A percentile compares a stretch with the other conserved stretches of the same genome.
Evolutionary conservation across 2,888 invertebrate species (phyloP).

Genomic region (Disparrhopalites patrizii): DNA sequence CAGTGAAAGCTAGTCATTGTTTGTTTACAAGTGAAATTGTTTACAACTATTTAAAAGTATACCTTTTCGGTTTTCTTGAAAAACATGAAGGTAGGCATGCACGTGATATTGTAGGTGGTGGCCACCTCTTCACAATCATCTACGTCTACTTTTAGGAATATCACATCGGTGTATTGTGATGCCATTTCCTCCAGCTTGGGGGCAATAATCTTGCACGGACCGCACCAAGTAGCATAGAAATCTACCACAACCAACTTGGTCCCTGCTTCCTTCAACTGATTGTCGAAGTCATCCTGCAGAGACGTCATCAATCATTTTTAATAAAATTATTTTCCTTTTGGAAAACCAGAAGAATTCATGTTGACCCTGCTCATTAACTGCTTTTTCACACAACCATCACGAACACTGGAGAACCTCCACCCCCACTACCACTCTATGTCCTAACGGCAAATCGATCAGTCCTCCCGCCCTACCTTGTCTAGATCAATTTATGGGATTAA

Average conservation of each 20-base stretch:
- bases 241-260: slow-evolving; percentile 88
- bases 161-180: slow-evolving; percentile 75
- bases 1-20: too few relatives aligned
- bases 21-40: too few relatives aligned
- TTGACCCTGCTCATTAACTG: too few relatives aligned
- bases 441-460: slow-evolving; percentile 10
- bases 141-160: slow-evolving; percentile 93
- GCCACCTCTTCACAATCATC: slow-evolving; percentile 89
- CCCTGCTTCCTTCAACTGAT: slow-evolving; percentile 68
- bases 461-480: not conserved
- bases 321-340: too few relatives aligned
- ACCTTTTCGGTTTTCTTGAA: slow-evolving; percentile 63
- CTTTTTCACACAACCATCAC: not conserved
- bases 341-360: too few relatives aligned
- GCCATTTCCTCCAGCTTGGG: slow-evolving; percentile 87
- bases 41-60: not conserved
- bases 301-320: not conserved
- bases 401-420: not conserved
- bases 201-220: slow-evolving; percentile 90
- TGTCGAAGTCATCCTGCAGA: slow-evolving; percentile 43
- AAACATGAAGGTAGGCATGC: slow-evolving; percentile 98
- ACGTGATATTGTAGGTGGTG: slow-evolving; percentile 77
- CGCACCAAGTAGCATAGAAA: slow-evolving; percentile 87
- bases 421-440: not conserved
- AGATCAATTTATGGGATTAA: slow-evolving; percentile 12